phyloP scores from a whole-genome alignment of 2,888 invertebrate genomes.

The Drosophila nr. fundita region DNA sequence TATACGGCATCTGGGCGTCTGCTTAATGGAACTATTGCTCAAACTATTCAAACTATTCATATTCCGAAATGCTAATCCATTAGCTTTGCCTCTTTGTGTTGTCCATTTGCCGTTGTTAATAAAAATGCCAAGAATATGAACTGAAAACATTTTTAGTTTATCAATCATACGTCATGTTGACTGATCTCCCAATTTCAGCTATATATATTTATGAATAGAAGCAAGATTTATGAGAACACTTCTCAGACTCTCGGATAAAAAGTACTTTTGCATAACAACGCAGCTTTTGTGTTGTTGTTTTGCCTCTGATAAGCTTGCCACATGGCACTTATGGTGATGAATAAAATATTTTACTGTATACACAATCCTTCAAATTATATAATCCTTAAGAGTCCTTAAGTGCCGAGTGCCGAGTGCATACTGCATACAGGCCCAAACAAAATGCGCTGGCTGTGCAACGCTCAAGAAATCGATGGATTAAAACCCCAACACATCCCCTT shows the following conservation, averaged over 20 bases:
- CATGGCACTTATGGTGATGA: conserved; percentile 13
- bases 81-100: conserved; percentile 18
- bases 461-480: conserved; percentile 60
- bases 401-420: conserved; percentile 22
- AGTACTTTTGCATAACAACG: background rate
- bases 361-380: conserved; percentile 50
- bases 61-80: conserved; percentile 24
- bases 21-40: background rate
- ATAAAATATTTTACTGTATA: conserved; percentile 1
- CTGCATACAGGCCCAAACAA: conserved; percentile 24
- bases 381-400: conserved; percentile 55
- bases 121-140: conserved; percentile 29
- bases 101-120: conserved; percentile 18
- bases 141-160: conserved; percentile 20
- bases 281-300: background rate
- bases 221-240: background rate
- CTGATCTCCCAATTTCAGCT: conserved; percentile 25
- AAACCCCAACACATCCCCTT: background rate
- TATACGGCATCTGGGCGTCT: conserved; percentile 27
- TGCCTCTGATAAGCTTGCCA: conserved; percentile 8
- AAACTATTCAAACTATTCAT: conserved; percentile 5
- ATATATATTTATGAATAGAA: background rate
- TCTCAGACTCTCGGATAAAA: background rate
- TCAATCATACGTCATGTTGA: conserved; percentile 60
- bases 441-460: conserved; percentile 40